Evolutionary conservation across 2,888 invertebrate genomes (phyloP).

Genomic region (Pseudanteris insignis): DNA sequence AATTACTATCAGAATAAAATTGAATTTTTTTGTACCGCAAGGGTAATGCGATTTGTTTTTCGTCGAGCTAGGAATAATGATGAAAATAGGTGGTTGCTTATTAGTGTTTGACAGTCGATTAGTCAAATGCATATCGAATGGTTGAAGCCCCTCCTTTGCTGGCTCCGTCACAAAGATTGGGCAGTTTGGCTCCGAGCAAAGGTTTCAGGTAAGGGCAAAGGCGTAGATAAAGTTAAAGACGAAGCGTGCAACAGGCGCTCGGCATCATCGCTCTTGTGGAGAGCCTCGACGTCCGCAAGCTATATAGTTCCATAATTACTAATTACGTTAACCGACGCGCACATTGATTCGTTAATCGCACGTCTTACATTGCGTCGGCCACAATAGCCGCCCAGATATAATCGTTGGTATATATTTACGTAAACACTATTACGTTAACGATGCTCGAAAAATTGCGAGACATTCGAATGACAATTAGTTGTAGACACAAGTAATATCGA

Average conservation of each 20-base stretch:
- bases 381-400: no score
- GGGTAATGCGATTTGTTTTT: constrained; percentile 16
- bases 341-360: constrained; percentile 50
- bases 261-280: constrained; percentile 60
- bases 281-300: constrained; percentile 41
- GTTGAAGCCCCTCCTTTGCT: constrained; percentile 54
- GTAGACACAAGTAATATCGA: no score
- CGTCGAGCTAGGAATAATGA: constrained; percentile 19
- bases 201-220: constrained; percentile 41
- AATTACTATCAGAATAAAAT: no score
- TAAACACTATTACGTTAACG: no score
- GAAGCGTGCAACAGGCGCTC: constrained; percentile 56
- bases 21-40: constrained; percentile 11
- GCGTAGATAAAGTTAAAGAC: constrained; percentile 39
- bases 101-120: constrained; percentile 65
- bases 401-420: no score
- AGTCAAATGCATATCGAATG: constrained; percentile 51
- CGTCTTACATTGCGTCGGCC: constrained; percentile 27
- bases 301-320: constrained; percentile 50
- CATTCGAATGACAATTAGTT: no score
- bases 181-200: constrained; percentile 35
- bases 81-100: constrained; percentile 58
- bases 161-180: constrained; percentile 27
- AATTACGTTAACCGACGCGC: constrained; percentile 58
- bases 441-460: no score